Conservation (phyloP, 2,888 invertebrate species). For the Hylaea fasciaria region DNA sequence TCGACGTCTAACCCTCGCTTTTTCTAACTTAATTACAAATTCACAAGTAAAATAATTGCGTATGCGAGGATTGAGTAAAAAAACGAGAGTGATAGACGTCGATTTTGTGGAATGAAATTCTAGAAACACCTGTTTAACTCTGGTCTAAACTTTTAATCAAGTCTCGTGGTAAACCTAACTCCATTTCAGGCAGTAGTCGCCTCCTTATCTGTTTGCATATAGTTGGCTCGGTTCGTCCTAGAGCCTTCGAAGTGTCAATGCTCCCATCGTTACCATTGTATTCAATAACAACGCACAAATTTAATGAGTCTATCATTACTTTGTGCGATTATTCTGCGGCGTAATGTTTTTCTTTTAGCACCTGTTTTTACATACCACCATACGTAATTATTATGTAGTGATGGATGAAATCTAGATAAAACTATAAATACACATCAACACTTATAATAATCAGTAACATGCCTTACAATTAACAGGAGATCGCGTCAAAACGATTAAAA, state of each 20-base stretch:
- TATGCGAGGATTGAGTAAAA: no score
- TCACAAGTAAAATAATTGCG: no score
- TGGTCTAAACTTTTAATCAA: no score
- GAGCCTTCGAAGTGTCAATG: constrained; percentile 27
- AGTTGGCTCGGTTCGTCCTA: constrained; percentile 6
- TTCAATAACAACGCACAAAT: constrained; percentile 5
- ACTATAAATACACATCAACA: constrained; percentile 15
- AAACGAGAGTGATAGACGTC: no score
- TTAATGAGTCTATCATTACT: constrained; percentile 9
- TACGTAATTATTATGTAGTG: background rate
- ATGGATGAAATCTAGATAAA: background rate
- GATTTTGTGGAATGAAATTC: no score
- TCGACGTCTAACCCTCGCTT: no score
- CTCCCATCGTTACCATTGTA: constrained; percentile 14
- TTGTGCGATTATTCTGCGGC: no score
- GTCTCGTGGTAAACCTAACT: no score
- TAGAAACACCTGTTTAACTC: no score
- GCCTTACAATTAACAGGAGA: constrained; percentile 17
- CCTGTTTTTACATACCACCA: background rate
- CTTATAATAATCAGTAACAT: background rate
- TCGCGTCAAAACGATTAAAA: constrained; percentile 26
- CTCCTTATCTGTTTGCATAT: background rate
- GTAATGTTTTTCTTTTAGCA: background rate
- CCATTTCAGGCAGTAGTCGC: background rate
- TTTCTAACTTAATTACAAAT: no score